A percentile compares a stretch with the other conserved stretches of the same genome.
Evolutionary conservation across 2,797 vertebrate species (phyloP).

Genomic region (Diglossa cyanea): DNA sequence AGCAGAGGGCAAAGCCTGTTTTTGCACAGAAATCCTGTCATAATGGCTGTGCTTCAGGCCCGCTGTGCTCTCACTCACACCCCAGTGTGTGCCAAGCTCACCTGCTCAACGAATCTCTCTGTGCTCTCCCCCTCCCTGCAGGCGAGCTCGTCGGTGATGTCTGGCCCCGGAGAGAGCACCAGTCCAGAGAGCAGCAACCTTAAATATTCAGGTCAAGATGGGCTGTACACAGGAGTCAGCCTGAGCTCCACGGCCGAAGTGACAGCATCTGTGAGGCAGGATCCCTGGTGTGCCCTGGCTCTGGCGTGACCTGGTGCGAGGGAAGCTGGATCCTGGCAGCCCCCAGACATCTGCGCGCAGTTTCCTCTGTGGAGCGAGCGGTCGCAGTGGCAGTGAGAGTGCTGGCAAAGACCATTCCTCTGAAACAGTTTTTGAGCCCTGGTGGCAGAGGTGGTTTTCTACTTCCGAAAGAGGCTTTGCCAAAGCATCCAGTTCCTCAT

Average conservation of each 20-base stretch:
- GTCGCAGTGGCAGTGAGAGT: conserved; percentile 54
- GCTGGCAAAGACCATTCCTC: conserved; percentile 64
- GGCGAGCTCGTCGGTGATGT: conserved; percentile 88
- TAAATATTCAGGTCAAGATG: conserved; percentile 91
- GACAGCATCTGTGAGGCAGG: conserved; percentile 86
- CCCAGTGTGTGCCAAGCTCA: fast-evolving
- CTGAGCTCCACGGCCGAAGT: conserved; percentile 88
- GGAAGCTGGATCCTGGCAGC: conserved; percentile 51
- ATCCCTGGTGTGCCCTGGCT: conserved; percentile 94
- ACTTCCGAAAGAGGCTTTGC: not conserved
- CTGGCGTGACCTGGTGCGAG: conserved; percentile 83
- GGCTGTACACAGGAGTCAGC: conserved; percentile 89
- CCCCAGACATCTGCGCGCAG: not conserved
- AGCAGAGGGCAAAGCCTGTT: not conserved
- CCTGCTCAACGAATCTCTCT: not conserved
- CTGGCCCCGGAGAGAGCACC: conserved; percentile 84
- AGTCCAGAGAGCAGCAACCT: conserved; percentile 82
- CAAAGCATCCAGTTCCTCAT: conserved; percentile 36
- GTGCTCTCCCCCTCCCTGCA: conserved; percentile 44
- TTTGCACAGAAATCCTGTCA: not conserved
- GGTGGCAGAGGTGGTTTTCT: conserved; percentile 60
- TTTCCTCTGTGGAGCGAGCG: conserved; percentile 17
- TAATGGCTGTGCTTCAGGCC: not conserved
- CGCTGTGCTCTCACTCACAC: fast-evolving
- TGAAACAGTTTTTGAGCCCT: conserved; percentile 68